Evolutionary conservation across 2,113 vertebrate genomes (phyloP), one percentile per base, ranked within the genome.

Genomic region (Abramis brama): DNA sequence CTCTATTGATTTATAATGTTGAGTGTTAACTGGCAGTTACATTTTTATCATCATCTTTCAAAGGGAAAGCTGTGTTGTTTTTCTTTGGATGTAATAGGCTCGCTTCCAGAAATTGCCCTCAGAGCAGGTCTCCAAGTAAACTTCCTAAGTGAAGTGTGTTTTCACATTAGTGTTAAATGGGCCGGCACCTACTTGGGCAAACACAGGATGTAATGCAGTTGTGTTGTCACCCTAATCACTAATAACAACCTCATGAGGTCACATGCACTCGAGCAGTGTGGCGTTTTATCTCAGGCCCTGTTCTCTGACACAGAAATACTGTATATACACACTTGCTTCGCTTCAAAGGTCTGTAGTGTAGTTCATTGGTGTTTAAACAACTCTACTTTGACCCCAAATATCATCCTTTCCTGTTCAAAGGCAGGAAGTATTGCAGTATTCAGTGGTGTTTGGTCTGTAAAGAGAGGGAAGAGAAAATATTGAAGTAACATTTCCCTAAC

Each of bases 101-200:
- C 60, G 27, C 86, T 82, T 59, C 75, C 86, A 86, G 77, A 85
- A 57, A 60, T 82, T 79, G 88, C 45, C 89, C 90, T 85, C 85
- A 90, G 84, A 88, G 80, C 83, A 82, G 47, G 76, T 86, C 85
- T 79, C 86, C 88, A 85, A 79, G 91, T 86, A 90, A 86, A 84
- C 85, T 79, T 82, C 78, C 77, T 76, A 70, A 71, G 71, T 77
- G 86, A 91, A 91, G 83, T 82, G 88, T 90, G 91, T 86, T 92
- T 90, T 92, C 89, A 89, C 43, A 52, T 79, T 33, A 19, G 52
- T 86, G 87, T 74, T 85, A 90, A 87, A 86, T 59, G 86, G 83
- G 50, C n/a, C 45, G 68, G 83, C 79, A 86, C 85, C 79, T 83
- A 73, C 57, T 64, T 81, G 75, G 52, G 82, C 66, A 82, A 88